phyloP scores from a whole-genome alignment of 2,797 vertebrate species.

The Microhierax caerulescens region DNA sequence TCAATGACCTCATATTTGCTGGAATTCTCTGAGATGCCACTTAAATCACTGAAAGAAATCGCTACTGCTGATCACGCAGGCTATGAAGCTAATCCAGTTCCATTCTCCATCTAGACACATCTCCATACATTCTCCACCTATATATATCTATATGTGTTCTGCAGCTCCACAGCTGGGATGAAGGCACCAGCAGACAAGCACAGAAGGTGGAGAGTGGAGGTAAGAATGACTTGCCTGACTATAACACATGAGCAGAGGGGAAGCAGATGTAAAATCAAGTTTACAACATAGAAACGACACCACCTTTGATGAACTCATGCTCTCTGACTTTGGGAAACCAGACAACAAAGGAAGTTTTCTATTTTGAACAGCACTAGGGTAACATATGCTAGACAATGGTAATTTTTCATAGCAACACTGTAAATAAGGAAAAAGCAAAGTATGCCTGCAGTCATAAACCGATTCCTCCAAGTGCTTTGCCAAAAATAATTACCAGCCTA shows the following conservation, averaged over 20 bases:
- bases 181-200: not conserved
- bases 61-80: not conserved
- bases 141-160: not conserved
- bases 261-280: not conserved
- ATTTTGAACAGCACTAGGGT: not conserved
- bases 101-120: not conserved
- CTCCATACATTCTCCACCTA: not conserved
- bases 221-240: not conserved
- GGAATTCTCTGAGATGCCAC: not conserved
- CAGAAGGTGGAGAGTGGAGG: rapidly evolving
- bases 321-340: not conserved
- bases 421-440: not conserved
- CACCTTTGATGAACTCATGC: not conserved
- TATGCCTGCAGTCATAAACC: not conserved
- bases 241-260: not conserved
- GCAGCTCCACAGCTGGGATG: not conserved
- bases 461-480: not conserved
- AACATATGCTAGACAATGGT: not conserved
- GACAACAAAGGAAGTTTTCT: not conserved
- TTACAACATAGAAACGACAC: not conserved
- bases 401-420: not conserved
- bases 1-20: not conserved
- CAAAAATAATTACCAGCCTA: not conserved
- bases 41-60: not conserved
- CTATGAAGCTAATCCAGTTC: not conserved